Evolutionary conservation across 2,888 invertebrate genomes (phyloP).

Genomic region (Ypsolopha scabrella): DNA sequence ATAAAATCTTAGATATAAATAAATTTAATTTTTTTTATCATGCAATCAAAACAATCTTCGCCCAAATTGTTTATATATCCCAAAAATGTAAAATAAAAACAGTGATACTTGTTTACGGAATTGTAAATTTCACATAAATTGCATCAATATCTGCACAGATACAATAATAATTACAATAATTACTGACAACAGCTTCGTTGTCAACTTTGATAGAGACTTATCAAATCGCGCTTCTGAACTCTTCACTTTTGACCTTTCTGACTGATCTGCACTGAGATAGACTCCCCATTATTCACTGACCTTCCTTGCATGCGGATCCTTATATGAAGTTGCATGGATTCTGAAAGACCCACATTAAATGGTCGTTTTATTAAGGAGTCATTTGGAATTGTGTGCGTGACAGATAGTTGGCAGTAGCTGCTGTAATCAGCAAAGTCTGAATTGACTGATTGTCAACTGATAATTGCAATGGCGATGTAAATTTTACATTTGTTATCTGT

Average conservation of each 20-base stretch:
- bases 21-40: no score
- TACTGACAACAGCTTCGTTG: slow-evolving; percentile 35
- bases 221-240: slow-evolving; percentile 37
- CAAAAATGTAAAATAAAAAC: not conserved
- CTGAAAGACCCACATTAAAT: slow-evolving; percentile 15
- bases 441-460: slow-evolving; percentile 32
- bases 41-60: no score
- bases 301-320: slow-evolving; percentile 2
- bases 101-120: not conserved
- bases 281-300: slow-evolving; percentile 16
- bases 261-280: slow-evolving; percentile 50
- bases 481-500: slow-evolving; percentile 1
- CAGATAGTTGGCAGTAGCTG: slow-evolving; percentile 29
- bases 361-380: slow-evolving; percentile 10
- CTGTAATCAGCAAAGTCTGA: slow-evolving; percentile 22
- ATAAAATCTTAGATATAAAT: no score
- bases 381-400: slow-evolving; percentile 27
- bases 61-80: no score
- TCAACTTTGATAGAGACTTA: slow-evolving; percentile 33
- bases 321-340: slow-evolving; percentile 4
- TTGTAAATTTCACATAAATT: slow-evolving; percentile 3
- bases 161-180: slow-evolving; percentile 25
- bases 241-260: slow-evolving; percentile 31
- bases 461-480: slow-evolving; percentile 31
- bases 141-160: slow-evolving; percentile 20